Base-by-base conservation (phyloP, 2,113 vertebrate species). In the Canis aureus region DNA sequence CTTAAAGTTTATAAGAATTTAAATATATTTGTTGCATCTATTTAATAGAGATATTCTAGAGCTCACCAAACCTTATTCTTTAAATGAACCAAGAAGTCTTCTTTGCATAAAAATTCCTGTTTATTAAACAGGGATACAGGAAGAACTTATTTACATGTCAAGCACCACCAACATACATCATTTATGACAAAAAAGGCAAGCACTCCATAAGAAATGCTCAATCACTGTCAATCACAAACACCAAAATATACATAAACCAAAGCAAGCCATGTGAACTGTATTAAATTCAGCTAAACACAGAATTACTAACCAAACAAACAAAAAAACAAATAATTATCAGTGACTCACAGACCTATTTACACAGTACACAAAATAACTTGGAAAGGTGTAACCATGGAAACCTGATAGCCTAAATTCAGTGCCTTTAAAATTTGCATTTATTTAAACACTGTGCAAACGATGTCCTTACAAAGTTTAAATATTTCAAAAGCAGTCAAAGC, bases 111-210 rank as follows among this genome's bases (percentile, higher is more conserved):
- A 99, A 99, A 98, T 97, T 97, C 97, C 97, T 98, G 96, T 99
- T 99, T 98, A 99, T 99, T 97, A 98, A 99, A 99, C 97, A 98
- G 96, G 98, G 98, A 99, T 99, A 98, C 97, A 98, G 98, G 98
- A 99, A 99, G 98, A 98, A 98, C 98, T 98, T 99, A 99, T 99
- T 99, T 99, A 99, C 98, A 97, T 99, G 99, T 99, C 98, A 98
- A 98, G 98, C 98, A 99, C 98, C 98, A 98, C 98, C 99, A 99
- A 99, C 99, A 99, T 99, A 99, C 98, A 99, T 99, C 99, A 99
- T 98, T 98, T 98, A 98, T 97, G 99, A 99, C 99, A 99, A 99
- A 99, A 99, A 99, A 99, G 99, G 98, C 98, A 99, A 99, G 98
- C 98, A 98, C 98, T 98, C 98, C 96, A 98, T 98, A 98, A 98